Conservation (phyloP, 2,888 invertebrate genomes). For the Sarcophaga variegata region DNA sequence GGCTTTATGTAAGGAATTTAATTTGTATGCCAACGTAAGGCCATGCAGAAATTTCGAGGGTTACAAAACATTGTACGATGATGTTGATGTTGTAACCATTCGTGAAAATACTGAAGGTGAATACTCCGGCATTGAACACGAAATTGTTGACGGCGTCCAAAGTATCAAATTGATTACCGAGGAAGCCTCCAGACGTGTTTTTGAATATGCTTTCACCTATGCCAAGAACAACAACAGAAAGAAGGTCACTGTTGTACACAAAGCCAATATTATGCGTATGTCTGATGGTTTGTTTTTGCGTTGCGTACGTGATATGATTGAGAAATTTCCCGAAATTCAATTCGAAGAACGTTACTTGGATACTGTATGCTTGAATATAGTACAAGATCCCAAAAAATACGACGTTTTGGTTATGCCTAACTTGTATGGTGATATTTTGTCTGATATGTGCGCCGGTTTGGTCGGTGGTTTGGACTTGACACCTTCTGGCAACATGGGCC, state of each 20-base stretch:
- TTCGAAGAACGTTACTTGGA: slow-evolving; percentile 99
- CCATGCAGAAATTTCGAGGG: slow-evolving; percentile 98
- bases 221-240: slow-evolving; percentile 94
- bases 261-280: slow-evolving; percentile 99
- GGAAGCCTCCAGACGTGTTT: slow-evolving; percentile 96
- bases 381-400: slow-evolving; percentile 97
- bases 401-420: slow-evolving; percentile 99
- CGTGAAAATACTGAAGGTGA: slow-evolving; percentile 99
- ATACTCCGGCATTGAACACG: slow-evolving; percentile 99
- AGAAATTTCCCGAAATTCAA: slow-evolving; percentile 94
- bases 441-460: slow-evolving; percentile 99
- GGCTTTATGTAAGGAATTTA: slow-evolving; percentile 98
- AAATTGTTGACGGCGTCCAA: slow-evolving; percentile 99
- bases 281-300: slow-evolving; percentile 98
- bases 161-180: slow-evolving; percentile 99
- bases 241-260: slow-evolving; percentile 99
- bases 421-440: slow-evolving; percentile 99
- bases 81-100: slow-evolving; percentile 99
- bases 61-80: slow-evolving; percentile 96
- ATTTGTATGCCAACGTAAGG: slow-evolving; percentile 97
- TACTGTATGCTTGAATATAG: slow-evolving; percentile 99
- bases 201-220: slow-evolving; percentile 98
- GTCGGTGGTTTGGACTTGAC: slow-evolving; percentile 99
- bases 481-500: slow-evolving; percentile 99
- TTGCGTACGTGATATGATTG: slow-evolving; percentile 97